Evolutionary conservation across 2,888 invertebrate species (phyloP), one percentile per base, ranked within the genome.

Genomic region (Rhingia campestris): DNA sequence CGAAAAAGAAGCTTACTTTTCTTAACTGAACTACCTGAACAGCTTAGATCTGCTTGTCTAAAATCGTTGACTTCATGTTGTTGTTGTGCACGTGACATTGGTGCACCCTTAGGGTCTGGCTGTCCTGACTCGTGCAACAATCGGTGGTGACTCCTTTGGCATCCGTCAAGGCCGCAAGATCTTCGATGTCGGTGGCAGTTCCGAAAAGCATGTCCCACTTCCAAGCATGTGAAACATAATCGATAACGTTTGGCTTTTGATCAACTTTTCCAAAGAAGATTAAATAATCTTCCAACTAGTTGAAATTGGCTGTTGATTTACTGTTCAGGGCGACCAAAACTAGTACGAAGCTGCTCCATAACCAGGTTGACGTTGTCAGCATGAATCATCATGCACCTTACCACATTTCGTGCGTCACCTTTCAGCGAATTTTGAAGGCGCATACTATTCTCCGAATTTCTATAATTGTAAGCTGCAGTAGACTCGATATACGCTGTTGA

Each of bases 381-480:
- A 43, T 80, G 59, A 12, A 86, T 61, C 39, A 86, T 49, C 61
- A 70, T 81, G 33, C 77, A 59, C 10, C 41, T 64, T 0, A 86
- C 77, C 14, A 66, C 35, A 39, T 75, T 70, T 12, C 49, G 32
- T 6, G 82, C 79, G 3, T 79, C 54, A 4, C 77, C 77, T 2
- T 70, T 64, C 12, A 81, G 37, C 4, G 67, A 45, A 6, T 63
- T 67, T 43, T 86, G 86, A 12, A 86, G 53, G 6, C 86, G 79
- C 76, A 84, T 86, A 35, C 63, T 53, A 63, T 86, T 86, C 49
- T 79, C 79, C 1, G 61, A 72, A 66, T 86, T 64, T 4, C 22
- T 70, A 43, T 80, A 86, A 6, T 73, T 77, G 6, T 80, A 81
- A 5, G 80, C 54, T 22, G 72, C 56, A 0, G 86, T 86, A n/a